Evolutionary conservation across 2,888 invertebrate genomes (phyloP).

Genomic region (Andrena fulva): DNA sequence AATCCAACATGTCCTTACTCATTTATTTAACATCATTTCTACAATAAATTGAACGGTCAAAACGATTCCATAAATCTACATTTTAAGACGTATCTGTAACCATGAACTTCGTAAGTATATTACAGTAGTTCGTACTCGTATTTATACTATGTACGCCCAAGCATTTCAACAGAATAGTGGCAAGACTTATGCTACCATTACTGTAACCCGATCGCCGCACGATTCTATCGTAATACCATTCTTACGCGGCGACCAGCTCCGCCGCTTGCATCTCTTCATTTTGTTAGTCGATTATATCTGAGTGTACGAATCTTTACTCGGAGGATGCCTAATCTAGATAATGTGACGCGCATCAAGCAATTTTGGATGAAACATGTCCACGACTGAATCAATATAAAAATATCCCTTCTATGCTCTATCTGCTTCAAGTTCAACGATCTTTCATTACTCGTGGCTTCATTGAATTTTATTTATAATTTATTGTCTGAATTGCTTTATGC

Average conservation of each 20-base stretch:
- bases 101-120: slow-evolving; percentile 56
- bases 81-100: slow-evolving; percentile 63
- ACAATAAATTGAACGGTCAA: slow-evolving; percentile 70
- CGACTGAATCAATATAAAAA: slow-evolving; percentile 82
- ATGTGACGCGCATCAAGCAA: slow-evolving; percentile 65
- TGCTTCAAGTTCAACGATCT: slow-evolving; percentile 63
- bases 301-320: slow-evolving; percentile 37
- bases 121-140: slow-evolving; percentile 56
- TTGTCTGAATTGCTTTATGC: slow-evolving; percentile 83
- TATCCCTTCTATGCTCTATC: slow-evolving; percentile 80
- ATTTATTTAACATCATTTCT: slow-evolving; percentile 74
- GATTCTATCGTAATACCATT: slow-evolving; percentile 35
- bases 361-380: slow-evolving; percentile 58
- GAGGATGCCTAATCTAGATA: slow-evolving; percentile 52
- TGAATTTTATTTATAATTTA: slow-evolving; percentile 77
- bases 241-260: slow-evolving; percentile 40
- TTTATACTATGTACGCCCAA: slow-evolving; percentile 55
- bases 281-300: slow-evolving; percentile 35
- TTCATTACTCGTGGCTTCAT: slow-evolving; percentile 61
- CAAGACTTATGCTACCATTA: slow-evolving; percentile 23
- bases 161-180: slow-evolving; percentile 55
- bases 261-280: slow-evolving; percentile 15
- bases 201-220: slow-evolving; percentile 13
- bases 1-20: slow-evolving; percentile 58
- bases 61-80: slow-evolving; percentile 73